These are phyloP conservation scores for Erpobdella octoculata DNA, from an alignment of 2,888 invertebrate species.

Conservation along the genomic window DNA sequence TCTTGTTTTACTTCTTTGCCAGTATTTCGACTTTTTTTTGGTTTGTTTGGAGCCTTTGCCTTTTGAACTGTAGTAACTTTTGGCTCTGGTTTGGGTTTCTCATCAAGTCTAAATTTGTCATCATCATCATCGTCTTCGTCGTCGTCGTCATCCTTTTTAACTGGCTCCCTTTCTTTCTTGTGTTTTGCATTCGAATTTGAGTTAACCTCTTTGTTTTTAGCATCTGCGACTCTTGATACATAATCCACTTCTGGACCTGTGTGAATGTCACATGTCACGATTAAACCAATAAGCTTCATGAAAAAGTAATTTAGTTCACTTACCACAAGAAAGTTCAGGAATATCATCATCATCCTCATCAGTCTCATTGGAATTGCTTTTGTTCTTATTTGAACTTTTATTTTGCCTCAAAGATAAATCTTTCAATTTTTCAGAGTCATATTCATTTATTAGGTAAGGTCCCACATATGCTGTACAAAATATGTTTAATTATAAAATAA, in stretches of 20 bases:
- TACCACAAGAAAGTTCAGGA: slow-evolving; percentile 12
- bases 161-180: not conserved
- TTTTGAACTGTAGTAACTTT: not conserved
- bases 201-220: not conserved
- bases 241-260: no score
- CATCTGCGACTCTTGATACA: no score
- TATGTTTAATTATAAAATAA: no score
- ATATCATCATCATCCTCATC: slow-evolving; percentile 18
- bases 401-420: not conserved
- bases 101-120: not conserved
- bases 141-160: not conserved
- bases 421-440: not conserved
- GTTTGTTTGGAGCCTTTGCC: not conserved
- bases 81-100: not conserved
- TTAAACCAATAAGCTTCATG: slow-evolving; percentile 10
- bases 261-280: no score
- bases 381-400: not conserved
- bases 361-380: not conserved
- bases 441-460: slow-evolving; percentile 4
- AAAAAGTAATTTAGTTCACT: no score
- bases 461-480: slow-evolving; percentile 22
- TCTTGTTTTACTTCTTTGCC: slow-evolving; percentile 3
- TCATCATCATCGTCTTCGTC: slow-evolving; percentile 6
- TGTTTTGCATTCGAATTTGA: not conserved
- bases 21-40: not conserved